Evolutionary conservation across 2,888 invertebrate species (phyloP), one percentile per base, ranked within the genome.

Genomic region (Plagodis dolabraria): DNA sequence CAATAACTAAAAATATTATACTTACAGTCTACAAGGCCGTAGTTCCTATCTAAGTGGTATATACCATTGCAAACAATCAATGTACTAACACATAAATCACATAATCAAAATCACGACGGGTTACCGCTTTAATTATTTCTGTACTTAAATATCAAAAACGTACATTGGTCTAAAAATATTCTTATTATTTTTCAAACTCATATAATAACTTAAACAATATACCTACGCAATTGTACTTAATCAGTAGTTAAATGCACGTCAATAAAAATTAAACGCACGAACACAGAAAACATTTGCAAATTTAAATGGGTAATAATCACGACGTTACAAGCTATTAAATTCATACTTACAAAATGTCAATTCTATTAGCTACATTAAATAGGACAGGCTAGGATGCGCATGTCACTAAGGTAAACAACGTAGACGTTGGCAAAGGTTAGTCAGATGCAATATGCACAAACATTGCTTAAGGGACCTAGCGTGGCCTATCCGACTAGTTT

Each of bases 361-460:
- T 55, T 56, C 48, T 53, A 56, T 56, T 56, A 60, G 48, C 22
- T 45, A 11, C 55, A 60, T 55, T 55, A 60, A 60, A 56, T 60
- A 46, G 60, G 56, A 60, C 60, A 46, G 42, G 45, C 38, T 60
- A 70, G 63, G 74, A 83, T 79, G 80, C 66, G 71, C 76, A 77
- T 80, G 82, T 83, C 80, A 80, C 77, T 77, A 75, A 77, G 78
- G 82, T 80, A 84, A 82, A 83, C 79, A 81, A 62, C 67, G 61
- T 72, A 79, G 72, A 64, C 68, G 73, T 76, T 68, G 69, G 79
- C 72, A 89, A 89, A 90, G 89, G 89, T 89, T 89, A 85, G 76
- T 80, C 80, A 85, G 79, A 73, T 80, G 85, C 87, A 86, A 83
- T 83, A 81, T 86, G 83, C 84, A 80, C 75, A 77, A 67, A 67